A percentile compares a stretch with the other conserved stretches of the same genome.
Evolutionary conservation across 1,140 invertebrate genomes (phyloP).

Genomic region (Trachelipus rathkii): DNA sequence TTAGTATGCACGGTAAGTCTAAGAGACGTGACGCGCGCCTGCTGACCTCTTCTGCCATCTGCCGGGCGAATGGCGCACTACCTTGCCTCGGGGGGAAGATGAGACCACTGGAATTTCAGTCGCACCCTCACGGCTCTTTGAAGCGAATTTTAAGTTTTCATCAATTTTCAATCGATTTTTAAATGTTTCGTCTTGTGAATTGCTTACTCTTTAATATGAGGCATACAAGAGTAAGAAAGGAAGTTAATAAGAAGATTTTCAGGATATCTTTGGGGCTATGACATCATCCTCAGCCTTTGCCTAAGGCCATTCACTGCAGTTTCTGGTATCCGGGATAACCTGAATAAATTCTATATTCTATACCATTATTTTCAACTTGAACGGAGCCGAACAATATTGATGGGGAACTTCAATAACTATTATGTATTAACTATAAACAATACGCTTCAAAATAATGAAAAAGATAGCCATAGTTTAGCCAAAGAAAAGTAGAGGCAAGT

Average conservation of each 20-base stretch:
- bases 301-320: slow-evolving; percentile 4
- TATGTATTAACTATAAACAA: slow-evolving; percentile 3
- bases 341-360: neutral
- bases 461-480: neutral
- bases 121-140: slow-evolving; percentile 3
- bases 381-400: neutral
- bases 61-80: slow-evolving; percentile 3
- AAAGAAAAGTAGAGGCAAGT: neutral
- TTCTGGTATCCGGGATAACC: neutral
- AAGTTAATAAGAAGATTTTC: slow-evolving; percentile 11
- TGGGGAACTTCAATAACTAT: neutral
- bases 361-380: neutral
- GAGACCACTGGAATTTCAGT: slow-evolving; percentile 11
- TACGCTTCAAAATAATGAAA: neutral
- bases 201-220: slow-evolving; percentile 1
- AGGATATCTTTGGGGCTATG: slow-evolving; percentile 8
- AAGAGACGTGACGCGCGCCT: slow-evolving; percentile 3
- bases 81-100: slow-evolving; percentile 6
- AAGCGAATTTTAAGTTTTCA: neutral
- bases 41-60: slow-evolving; percentile 8
- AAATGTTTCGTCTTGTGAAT: neutral
- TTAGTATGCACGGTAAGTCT: slow-evolving; percentile 12
- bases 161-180: slow-evolving; percentile 5
- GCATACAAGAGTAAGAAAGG: slow-evolving; percentile 2
- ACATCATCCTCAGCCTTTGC: slow-evolving; percentile 9